Evolutionary conservation across 2,113 vertebrate genomes (phyloP).

Genomic region (Vanacampus margaritifer): DNA sequence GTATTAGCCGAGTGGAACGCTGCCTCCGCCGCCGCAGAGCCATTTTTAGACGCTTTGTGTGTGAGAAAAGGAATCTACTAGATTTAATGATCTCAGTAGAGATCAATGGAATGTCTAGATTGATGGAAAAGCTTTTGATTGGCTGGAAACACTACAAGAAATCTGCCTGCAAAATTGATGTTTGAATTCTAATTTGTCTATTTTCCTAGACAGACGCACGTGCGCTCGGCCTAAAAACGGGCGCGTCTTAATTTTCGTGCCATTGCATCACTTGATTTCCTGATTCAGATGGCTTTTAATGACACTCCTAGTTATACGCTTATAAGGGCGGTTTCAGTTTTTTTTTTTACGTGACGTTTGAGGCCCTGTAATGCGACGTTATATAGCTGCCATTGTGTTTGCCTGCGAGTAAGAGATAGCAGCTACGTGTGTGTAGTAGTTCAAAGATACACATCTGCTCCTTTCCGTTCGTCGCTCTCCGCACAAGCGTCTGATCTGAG

Average conservation of each 20-base stretch:
- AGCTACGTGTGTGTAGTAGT: conserved; percentile 14
- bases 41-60: conserved; percentile 25
- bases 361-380: conserved; percentile 33
- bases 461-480: neutral
- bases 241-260: no score
- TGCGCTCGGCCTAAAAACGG: no score
- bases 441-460: conserved; percentile 23
- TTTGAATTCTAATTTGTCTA: no score
- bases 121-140: neutral
- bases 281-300: neutral
- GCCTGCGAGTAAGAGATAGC: conserved; percentile 57
- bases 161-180: neutral
- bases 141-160: neutral
- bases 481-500: neutral
- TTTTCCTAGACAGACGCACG: no score
- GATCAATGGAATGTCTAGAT: conserved; percentile 7
- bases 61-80: conserved; percentile 19
- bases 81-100: conserved; percentile 1
- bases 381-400: neutral
- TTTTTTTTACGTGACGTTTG: conserved; percentile 12
- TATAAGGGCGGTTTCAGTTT: neutral
- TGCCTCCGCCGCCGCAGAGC: conserved; percentile 16
- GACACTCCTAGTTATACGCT: no score
- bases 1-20: conserved; percentile 31
- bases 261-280: no score